Base-by-base conservation (phyloP, 2,797 vertebrate species). In the Dendrocincla tyrannina region DNA sequence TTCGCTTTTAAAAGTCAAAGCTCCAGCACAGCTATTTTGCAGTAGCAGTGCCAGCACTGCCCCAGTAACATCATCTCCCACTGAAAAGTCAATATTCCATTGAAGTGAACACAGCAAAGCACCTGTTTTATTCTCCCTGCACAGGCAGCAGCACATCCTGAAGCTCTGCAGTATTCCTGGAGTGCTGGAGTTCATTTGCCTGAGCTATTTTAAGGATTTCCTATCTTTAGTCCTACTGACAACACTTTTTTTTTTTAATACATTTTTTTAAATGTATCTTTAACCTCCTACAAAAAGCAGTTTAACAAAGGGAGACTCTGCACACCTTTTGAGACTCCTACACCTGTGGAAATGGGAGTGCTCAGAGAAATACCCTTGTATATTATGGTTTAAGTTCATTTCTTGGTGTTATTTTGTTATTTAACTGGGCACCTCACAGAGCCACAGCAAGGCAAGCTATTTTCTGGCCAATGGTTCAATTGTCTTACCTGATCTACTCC, bases 171-270 rank as follows among this genome's bases (percentile, higher is more conserved):
- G 74, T 13, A 0, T 60, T 92, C 64, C 84, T 80, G 81, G 46
- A 73, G 55, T 52, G 68, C 76, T 85, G 39, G 33, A 86, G 25
- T 44, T 94, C 63, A 62, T 69, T 59, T 89, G 66, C 46, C 52
- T 66, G 27, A 79, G 78, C 86, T 89, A 74, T 85, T 93, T 89
- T 37, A 91, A 82, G 81, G n/a, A 87, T 62, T 67, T 69, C 47
- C 78, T 91, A 90, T 84, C 85, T 93, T 78, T 55, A 95, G 83
- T 32, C n/a, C 46, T 68, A 47, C 68, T 59, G 44, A 75, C 75
- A 95, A 88, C 39, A 83, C 32, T 32, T 77, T 41, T 37, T 39
- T 39, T 59, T 27, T 79, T 47, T 41, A 46, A 46, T 13, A 9
- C 20, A 7, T 19, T 23, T 47, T 67, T 76, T 68, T 76, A 46